These are phyloP conservation scores for Euclidia mi DNA, from an alignment of 2,888 invertebrate genomes.

Conservation along the genomic window DNA sequence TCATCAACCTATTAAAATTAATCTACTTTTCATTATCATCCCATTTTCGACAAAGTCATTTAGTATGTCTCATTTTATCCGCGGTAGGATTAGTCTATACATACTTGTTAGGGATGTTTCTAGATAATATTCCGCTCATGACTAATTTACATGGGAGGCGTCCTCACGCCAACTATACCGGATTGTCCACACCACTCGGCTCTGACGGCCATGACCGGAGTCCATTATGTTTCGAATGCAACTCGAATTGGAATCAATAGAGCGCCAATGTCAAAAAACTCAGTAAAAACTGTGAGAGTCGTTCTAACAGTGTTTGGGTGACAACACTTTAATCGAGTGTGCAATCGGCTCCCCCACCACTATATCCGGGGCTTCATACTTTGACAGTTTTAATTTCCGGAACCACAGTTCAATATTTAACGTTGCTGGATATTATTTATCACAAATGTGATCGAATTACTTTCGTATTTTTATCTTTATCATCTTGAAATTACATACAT, in stretches of 20 bases:
- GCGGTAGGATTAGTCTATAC: background rate
- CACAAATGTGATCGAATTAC: background rate
- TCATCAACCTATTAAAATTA: background rate
- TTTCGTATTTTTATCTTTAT: no score
- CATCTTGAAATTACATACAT: no score
- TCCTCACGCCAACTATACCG: constrained; percentile 48
- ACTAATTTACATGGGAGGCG: constrained; percentile 67
- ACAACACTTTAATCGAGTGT: constrained; percentile 70
- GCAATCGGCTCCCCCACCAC: constrained; percentile 62
- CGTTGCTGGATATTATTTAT: background rate
- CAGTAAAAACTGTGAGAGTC: constrained; percentile 79
- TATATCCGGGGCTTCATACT: constrained; percentile 57
- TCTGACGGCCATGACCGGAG: constrained; percentile 77
- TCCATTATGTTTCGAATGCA: constrained; percentile 75
- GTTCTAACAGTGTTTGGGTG: constrained; percentile 74
- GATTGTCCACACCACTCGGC: constrained; percentile 71
- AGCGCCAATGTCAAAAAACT: constrained; percentile 76
- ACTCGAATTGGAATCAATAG: constrained; percentile 78
- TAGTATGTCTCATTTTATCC: background rate
- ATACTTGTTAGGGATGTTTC: background rate
- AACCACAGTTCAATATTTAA: constrained; percentile 22
- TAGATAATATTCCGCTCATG: constrained; percentile 14
- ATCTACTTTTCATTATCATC: constrained; percentile 6
- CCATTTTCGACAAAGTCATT: background rate
- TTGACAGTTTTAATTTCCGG: constrained; percentile 51